phyloP scores from a whole-genome alignment of 2,888 invertebrate species.

The Aleiodes testaceus region DNA sequence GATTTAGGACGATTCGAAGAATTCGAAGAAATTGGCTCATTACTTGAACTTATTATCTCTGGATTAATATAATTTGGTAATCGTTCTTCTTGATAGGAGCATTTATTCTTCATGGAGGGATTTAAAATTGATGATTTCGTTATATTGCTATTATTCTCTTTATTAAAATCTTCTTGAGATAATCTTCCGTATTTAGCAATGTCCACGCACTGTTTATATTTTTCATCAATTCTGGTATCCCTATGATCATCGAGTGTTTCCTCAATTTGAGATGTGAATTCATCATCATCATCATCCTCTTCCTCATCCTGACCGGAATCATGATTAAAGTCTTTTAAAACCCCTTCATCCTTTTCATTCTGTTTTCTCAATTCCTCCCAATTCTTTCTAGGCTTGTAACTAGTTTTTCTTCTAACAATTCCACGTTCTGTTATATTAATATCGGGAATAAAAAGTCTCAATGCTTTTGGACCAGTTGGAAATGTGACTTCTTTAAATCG shows the following conservation, averaged over 20 bases:
- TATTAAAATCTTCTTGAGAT: slow-evolving; percentile 20
- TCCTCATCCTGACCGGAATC: slow-evolving; percentile 66
- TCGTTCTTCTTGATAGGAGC: slow-evolving; percentile 47
- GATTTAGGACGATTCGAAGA: slow-evolving; percentile 19
- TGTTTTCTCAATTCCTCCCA: slow-evolving; percentile 70
- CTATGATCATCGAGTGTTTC: slow-evolving; percentile 14
- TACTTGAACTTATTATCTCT: slow-evolving; percentile 38
- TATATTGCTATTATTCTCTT: background rate
- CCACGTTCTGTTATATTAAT: slow-evolving; percentile 70
- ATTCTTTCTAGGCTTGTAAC: slow-evolving; percentile 70
- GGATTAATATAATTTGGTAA: slow-evolving; percentile 55
- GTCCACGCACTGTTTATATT: slow-evolving; percentile 69
- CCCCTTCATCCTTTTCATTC: slow-evolving; percentile 68
- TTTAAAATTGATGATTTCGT: background rate
- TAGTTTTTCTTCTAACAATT: slow-evolving; percentile 68
- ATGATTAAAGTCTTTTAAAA: slow-evolving; percentile 63
- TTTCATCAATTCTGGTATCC: slow-evolving; percentile 66
- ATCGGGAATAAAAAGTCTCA: slow-evolving; percentile 73
- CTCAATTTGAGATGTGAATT: slow-evolving; percentile 13
- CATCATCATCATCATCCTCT: slow-evolving; percentile 18
- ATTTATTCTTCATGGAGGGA: background rate
- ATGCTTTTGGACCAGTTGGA: slow-evolving; percentile 73
- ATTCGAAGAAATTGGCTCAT: background rate
- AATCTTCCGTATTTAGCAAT: slow-evolving; percentile 55
- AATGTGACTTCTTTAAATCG: slow-evolving; percentile 68